Evolutionary conservation across 2,888 invertebrate genomes (phyloP).

Genomic region (Spodoptera littoralis): DNA sequence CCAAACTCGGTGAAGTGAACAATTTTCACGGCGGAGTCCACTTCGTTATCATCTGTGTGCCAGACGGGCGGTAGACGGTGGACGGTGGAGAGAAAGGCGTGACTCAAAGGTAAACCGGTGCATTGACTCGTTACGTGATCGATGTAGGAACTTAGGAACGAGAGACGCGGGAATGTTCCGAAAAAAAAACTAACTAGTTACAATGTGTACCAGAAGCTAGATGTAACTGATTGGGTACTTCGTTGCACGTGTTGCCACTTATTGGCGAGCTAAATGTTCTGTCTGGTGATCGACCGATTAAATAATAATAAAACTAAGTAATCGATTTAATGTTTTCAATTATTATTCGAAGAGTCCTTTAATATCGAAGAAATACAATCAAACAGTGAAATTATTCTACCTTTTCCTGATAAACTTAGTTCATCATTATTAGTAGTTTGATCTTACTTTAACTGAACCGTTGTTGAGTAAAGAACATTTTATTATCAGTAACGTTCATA

Average conservation of each 20-base stretch:
- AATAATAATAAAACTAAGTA: background rate
- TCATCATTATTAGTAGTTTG: too few species aligned
- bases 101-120: constrained; percentile 63
- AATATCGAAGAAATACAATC: too few species aligned
- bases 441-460: too few species aligned
- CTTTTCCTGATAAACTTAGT: too few species aligned
- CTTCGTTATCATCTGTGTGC: constrained; percentile 27
- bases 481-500: too few species aligned
- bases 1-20: constrained; percentile 16
- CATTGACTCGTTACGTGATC: constrained; percentile 69
- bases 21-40: constrained; percentile 21
- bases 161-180: constrained; percentile 12
- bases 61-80: constrained; percentile 40
- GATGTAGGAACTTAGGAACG: constrained; percentile 40
- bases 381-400: too few species aligned
- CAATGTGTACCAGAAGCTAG: constrained; percentile 8
- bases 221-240: constrained; percentile 9
- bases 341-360: too few species aligned
- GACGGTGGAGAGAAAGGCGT: constrained; percentile 75
- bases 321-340: too few species aligned
- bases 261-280: constrained; percentile 5
- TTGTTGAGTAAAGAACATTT: too few species aligned
- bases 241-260: constrained; percentile 2
- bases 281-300: constrained; percentile 3
- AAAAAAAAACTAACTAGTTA: constrained; percentile 7